phyloP scores from a whole-genome alignment of 2,113 vertebrate genomes.

The Ancistrus triradiatus region DNA sequence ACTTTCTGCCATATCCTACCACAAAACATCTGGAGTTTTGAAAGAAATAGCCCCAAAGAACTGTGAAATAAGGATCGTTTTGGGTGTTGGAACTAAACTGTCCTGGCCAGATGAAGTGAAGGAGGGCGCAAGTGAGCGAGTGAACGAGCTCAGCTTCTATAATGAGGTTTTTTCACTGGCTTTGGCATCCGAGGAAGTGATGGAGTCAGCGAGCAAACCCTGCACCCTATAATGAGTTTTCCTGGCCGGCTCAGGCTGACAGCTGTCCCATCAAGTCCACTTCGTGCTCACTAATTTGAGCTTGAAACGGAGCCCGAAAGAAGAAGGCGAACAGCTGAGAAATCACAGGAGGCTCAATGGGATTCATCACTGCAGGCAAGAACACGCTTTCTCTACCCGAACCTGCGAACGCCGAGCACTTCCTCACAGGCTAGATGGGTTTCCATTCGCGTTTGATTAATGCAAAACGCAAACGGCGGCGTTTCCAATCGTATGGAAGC shows the following conservation, averaged over 20 bases:
- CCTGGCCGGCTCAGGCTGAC: slow-evolving; percentile 26
- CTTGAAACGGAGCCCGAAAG: slow-evolving; percentile 33
- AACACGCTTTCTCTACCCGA: too few relatives aligned
- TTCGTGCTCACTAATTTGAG: slow-evolving; percentile 45
- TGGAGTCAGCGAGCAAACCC: background rate
- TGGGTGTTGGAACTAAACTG: too few relatives aligned
- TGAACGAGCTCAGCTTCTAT: background rate
- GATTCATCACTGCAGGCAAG: slow-evolving; percentile 8
- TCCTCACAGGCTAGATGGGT: too few relatives aligned
- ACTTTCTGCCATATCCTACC: too few relatives aligned
- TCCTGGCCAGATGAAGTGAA: too few relatives aligned
- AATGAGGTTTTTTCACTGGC: background rate
- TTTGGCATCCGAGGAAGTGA: background rate
- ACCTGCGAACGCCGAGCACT: too few relatives aligned
- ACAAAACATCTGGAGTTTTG: too few relatives aligned
- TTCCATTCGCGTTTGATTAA: too few relatives aligned
- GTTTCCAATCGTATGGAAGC: too few relatives aligned
- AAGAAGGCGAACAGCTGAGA: slow-evolving; percentile 11
- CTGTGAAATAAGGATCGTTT: too few relatives aligned
- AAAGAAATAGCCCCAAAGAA: too few relatives aligned
- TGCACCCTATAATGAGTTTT: slow-evolving; percentile 26
- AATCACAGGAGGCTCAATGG: slow-evolving; percentile 11
- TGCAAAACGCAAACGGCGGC: too few relatives aligned
- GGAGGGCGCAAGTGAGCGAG: background rate
- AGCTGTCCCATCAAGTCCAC: slow-evolving; percentile 38